Base-by-base conservation (phyloP, 2,113 vertebrate species). In the Ranitomeya variabilis region DNA sequence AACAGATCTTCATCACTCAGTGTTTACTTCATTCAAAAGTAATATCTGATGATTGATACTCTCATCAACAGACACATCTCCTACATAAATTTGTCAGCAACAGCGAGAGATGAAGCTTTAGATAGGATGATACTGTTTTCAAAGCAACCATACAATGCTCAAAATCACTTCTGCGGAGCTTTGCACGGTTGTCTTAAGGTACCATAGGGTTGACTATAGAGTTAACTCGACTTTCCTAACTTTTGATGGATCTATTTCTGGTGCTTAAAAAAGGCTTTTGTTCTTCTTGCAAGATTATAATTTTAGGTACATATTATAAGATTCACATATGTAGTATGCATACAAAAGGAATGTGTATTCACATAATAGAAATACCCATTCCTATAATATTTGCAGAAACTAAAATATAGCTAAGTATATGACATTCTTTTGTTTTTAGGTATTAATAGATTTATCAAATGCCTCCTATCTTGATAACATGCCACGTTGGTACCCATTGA, bases 401-500 rank as follows among this genome's bases (percentile, higher is more conserved):
- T 74, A 45, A 51, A 14, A 18, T 13, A 7, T 74, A 74, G 45
- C 2, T 16, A 69, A 4, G 11, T 37, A 74, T 74, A 7, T 74
- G 18, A 74, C 23, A 79, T 80, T 23, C 18, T 89, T 83, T 86
- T 91, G 4, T 64, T 57, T 84, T 37, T 92, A 99, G 98, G 97
- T 99, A 67, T 93, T 99, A 93, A 99, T 99, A 5, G 97, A 99
- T 90, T 94, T 99, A 90, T 97, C 97, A 9, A 98, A 97, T 86
- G 90, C 97, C 0, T 92, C 95, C 86, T 97, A 97, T 92, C 93
- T 99, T 64, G 98, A 99, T 94, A 99, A 98, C 91, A 96, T 95
- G 18, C 97, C 97, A 54, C 95, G 96, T 90, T 99, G 98, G 98
- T 96, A 98, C 90, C 93, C 94, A 57, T 94, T 99, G 89, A 99